Conservation (phyloP, 2,888 invertebrate species). For the Acrobasis repandana region DNA sequence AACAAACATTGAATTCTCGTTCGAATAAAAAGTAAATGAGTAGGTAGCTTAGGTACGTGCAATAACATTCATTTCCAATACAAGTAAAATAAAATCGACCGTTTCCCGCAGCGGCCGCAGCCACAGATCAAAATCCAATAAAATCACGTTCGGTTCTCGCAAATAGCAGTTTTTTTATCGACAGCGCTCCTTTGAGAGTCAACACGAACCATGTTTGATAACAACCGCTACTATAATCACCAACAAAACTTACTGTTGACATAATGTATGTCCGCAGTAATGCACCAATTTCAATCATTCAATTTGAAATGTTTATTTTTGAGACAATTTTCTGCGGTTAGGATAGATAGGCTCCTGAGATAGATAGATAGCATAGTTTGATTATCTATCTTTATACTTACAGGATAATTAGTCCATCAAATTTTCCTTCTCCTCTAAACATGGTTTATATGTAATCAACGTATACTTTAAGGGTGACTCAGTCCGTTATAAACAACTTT, state of each 20-base stretch:
- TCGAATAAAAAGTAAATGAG: no score
- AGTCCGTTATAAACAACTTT: background rate
- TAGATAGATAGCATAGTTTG: no score
- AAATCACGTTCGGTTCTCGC: slow-evolving; percentile 58
- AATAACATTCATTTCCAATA: slow-evolving; percentile 39
- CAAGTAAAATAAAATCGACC: slow-evolving; percentile 4
- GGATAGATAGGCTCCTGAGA: no score
- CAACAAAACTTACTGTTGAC: slow-evolving; percentile 59
- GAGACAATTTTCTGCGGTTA: no score
- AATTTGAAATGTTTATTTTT: background rate
- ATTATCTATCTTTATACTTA: no score
- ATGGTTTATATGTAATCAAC: no score
- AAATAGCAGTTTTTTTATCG: slow-evolving; percentile 55
- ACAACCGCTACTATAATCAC: slow-evolving; percentile 47
- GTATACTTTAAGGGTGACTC: no score
- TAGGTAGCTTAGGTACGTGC: slow-evolving; percentile 1
- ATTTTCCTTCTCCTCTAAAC: no score
- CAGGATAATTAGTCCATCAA: no score
- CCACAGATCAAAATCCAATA: slow-evolving; percentile 68
- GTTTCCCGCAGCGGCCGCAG: slow-evolving; percentile 28
- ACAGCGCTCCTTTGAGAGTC: slow-evolving; percentile 52
- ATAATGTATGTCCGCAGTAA: slow-evolving; percentile 47
- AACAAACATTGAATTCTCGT: no score
- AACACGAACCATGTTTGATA: slow-evolving; percentile 70
- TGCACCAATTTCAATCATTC: background rate